These are phyloP conservation scores for Melanotus villosus DNA, from an alignment of 2,888 invertebrate species.

Conservation along the genomic window DNA sequence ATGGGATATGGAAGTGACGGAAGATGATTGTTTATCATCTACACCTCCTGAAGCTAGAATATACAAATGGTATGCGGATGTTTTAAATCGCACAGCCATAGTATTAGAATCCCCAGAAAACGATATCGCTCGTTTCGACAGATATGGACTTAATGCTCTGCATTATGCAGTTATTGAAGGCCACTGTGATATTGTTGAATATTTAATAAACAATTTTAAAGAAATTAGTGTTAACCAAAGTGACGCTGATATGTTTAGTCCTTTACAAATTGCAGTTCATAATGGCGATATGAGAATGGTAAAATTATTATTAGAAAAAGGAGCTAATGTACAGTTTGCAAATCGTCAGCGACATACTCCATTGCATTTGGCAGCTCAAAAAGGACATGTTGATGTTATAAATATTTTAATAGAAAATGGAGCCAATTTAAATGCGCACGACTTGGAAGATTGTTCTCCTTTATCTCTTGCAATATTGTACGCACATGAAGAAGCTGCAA, in stretches of 20 bases:
- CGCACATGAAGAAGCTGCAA: conserved; percentile 66
- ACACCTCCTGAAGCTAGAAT: conserved; percentile 62
- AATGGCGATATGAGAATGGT: conserved; percentile 74
- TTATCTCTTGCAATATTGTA: conserved; percentile 68
- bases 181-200: conserved; percentile 73
- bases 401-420: conserved; percentile 63
- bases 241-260: conserved; percentile 77
- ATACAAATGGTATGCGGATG: conserved; percentile 82
- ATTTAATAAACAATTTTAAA: conserved; percentile 69
- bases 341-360: conserved; percentile 61
- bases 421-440: conserved; percentile 64
- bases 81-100: conserved; percentile 76
- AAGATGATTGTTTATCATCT: conserved; percentile 51
- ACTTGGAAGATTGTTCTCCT: conserved; percentile 69
- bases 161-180: conserved; percentile 83
- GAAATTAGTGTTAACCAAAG: conserved; percentile 77
- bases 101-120: conserved; percentile 61
- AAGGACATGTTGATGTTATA: conserved; percentile 50
- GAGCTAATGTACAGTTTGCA: conserved; percentile 75
- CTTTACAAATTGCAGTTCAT: conserved; percentile 78
- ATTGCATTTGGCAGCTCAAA: conserved; percentile 65
- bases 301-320: conserved; percentile 71
- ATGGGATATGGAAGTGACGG: conserved; percentile 82
- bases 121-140: conserved; percentile 76
- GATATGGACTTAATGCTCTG: conserved; percentile 77